phyloP scores from a whole-genome alignment of 2,113 vertebrate species.

The Paracanthobrama guichenoti region DNA sequence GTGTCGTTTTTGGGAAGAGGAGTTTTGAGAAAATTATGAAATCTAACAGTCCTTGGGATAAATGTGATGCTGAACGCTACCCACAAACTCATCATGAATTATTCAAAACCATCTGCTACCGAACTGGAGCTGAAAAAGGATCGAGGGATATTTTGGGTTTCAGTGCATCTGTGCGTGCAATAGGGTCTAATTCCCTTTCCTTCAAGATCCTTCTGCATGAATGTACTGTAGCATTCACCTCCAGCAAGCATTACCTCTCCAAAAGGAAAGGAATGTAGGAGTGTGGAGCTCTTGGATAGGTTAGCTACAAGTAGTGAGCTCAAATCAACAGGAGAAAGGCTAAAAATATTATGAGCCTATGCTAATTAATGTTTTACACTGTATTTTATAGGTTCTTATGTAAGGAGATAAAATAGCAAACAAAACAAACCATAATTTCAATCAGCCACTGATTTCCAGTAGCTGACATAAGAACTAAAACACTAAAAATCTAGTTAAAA shows the following conservation, averaged over 20 bases:
- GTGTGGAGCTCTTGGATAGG: background rate
- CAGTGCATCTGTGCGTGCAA: slow-evolving; percentile 58
- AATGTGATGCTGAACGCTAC: slow-evolving; percentile 62
- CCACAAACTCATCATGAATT: slow-evolving; percentile 72
- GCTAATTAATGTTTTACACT: background rate
- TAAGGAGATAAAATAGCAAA: background rate
- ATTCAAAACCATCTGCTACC: slow-evolving; percentile 75
- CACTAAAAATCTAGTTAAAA: background rate
- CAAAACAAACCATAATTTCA: background rate
- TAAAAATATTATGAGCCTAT: background rate
- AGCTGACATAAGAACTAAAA: background rate
- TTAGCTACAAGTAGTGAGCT: slow-evolving; percentile 1
- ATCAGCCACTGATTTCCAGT: background rate
- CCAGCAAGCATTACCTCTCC: slow-evolving; percentile 26
- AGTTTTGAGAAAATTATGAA: slow-evolving; percentile 50
- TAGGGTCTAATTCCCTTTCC: background rate
- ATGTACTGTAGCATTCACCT: slow-evolving; percentile 28
- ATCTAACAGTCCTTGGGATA: slow-evolving; percentile 65
- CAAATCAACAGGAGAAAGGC: slow-evolving; percentile 17
- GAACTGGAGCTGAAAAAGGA: slow-evolving; percentile 58
- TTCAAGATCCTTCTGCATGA: background rate
- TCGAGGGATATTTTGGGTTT: slow-evolving; percentile 60
- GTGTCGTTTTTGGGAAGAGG: slow-evolving; percentile 36
- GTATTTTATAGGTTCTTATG: background rate
- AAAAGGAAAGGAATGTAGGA: slow-evolving; percentile 25